A percentile compares a stretch with the other conserved stretches of the same genome.
phyloP scores from a whole-genome alignment of 2,113 vertebrate species.

The Murina feae region DNA sequence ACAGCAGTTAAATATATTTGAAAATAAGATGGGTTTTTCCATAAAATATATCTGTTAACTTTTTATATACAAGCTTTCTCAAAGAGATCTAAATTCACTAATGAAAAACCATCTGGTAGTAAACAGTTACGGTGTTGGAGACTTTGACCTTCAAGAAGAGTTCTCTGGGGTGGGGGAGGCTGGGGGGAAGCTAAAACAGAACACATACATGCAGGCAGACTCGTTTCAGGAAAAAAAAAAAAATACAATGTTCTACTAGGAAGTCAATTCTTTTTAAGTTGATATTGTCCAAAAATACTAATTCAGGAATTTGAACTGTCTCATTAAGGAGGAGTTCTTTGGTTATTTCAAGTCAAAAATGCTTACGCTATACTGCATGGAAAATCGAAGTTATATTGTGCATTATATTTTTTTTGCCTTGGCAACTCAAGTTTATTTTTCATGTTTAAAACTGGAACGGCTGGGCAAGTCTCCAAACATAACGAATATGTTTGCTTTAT shows the following conservation, averaged over 20 bases:
- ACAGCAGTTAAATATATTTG: slow-evolving; percentile 87
- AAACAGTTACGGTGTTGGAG: slow-evolving; percentile 72
- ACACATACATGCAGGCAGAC: slow-evolving; percentile 75
- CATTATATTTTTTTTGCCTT: slow-evolving; percentile 48
- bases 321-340: slow-evolving; percentile 66
- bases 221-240: slow-evolving; percentile 50
- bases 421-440: slow-evolving; percentile 63
- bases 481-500: slow-evolving; percentile 31
- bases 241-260: slow-evolving; percentile 70
- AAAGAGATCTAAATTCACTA: slow-evolving; percentile 78
- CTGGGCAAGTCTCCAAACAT: slow-evolving; percentile 36
- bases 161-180: slow-evolving; percentile 19
- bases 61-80: slow-evolving; percentile 84
- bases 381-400: slow-evolving; percentile 63
- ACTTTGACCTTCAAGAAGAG: slow-evolving; percentile 71
- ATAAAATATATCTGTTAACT: slow-evolving; percentile 86
- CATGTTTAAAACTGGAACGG: slow-evolving; percentile 54
- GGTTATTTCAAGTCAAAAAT: slow-evolving; percentile 68
- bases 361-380: slow-evolving; percentile 45
- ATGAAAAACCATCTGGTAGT: slow-evolving; percentile 66
- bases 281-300: slow-evolving; percentile 53
- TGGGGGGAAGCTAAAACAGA: background rate
- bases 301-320: slow-evolving; percentile 67
- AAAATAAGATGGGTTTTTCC: slow-evolving; percentile 86
- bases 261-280: slow-evolving; percentile 63